Conservation (phyloP, 1,140 invertebrate genomes). For the Acyrthosiphon pisum region DNA sequence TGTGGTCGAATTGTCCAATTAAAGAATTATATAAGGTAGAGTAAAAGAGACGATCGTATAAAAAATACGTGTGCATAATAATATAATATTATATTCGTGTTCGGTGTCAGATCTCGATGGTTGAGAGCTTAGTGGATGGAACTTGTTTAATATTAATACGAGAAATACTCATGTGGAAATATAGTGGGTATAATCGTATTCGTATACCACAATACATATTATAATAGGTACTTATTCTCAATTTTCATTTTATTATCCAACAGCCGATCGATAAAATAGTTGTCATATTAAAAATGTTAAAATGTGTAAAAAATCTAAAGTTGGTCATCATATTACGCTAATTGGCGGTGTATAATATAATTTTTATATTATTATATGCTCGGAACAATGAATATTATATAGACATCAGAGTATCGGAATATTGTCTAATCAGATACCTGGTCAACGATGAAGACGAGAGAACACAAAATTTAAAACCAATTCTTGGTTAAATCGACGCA, state of each 20-base stretch:
- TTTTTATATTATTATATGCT: not conserved
- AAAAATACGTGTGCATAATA: not conserved
- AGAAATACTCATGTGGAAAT: not conserved
- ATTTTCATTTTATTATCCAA: not conserved
- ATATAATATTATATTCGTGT: not conserved
- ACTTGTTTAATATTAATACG: not conserved
- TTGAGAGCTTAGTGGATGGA: not conserved
- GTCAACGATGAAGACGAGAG: not conserved
- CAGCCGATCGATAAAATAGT: too few relatives aligned
- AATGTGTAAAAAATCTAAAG: too few relatives aligned
- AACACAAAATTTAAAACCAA: not conserved
- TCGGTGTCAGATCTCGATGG: not conserved
- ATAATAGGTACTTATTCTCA: not conserved
- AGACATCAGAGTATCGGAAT: not conserved
- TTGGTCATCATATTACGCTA: not conserved
- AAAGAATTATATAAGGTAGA: not conserved
- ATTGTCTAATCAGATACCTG: not conserved
- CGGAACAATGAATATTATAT: not conserved
- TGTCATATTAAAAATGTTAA: not conserved
- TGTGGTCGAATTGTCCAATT: constrained; percentile 27
- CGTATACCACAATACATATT: too few relatives aligned
- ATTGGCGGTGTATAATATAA: not conserved
- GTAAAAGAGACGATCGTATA: not conserved
- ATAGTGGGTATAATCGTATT: not conserved
- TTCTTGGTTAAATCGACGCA: not conserved